Evolutionary conservation across 2,888 invertebrate genomes (phyloP).

Genomic region (Aleiodes alternator): DNA sequence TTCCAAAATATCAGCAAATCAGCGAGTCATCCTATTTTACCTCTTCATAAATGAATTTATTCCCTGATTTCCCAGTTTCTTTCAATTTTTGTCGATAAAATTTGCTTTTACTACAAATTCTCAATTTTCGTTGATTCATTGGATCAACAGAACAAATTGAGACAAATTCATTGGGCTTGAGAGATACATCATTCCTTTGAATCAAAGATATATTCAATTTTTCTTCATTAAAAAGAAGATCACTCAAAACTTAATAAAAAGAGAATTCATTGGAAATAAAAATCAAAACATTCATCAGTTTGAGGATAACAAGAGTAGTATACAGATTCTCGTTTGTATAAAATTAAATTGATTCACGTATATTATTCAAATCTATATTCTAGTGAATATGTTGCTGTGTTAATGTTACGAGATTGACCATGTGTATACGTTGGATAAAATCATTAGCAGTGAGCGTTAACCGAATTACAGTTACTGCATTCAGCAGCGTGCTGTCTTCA

Average conservation of each 20-base stretch:
- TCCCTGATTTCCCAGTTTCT: too few relatives aligned
- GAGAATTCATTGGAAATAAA: neutral
- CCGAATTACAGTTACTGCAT: slow-evolving; percentile 66
- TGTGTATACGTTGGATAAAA: slow-evolving; percentile 62
- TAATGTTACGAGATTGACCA: slow-evolving; percentile 55
- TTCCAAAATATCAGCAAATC: too few relatives aligned
- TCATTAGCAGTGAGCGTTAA: slow-evolving; percentile 67
- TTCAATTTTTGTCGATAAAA: too few relatives aligned
- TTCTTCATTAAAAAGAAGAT: too few relatives aligned
- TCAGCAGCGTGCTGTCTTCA: slow-evolving; percentile 64
- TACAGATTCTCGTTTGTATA: neutral
- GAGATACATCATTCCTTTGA: too few relatives aligned
- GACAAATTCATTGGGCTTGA: too few relatives aligned
- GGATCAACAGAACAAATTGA: too few relatives aligned
- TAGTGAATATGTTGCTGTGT: slow-evolving; percentile 14
- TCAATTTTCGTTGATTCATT: too few relatives aligned
- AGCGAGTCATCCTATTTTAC: too few relatives aligned
- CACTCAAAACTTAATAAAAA: neutral
- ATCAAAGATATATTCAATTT: too few relatives aligned
- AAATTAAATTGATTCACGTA: neutral
- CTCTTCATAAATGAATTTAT: too few relatives aligned
- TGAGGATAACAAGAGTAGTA: slow-evolving; percentile 22
- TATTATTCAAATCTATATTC: slow-evolving; percentile 9
- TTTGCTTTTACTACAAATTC: too few relatives aligned
- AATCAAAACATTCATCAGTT: neutral